Conservation (phyloP, 2,113 vertebrate species). For the Harpagus bidentatus region DNA sequence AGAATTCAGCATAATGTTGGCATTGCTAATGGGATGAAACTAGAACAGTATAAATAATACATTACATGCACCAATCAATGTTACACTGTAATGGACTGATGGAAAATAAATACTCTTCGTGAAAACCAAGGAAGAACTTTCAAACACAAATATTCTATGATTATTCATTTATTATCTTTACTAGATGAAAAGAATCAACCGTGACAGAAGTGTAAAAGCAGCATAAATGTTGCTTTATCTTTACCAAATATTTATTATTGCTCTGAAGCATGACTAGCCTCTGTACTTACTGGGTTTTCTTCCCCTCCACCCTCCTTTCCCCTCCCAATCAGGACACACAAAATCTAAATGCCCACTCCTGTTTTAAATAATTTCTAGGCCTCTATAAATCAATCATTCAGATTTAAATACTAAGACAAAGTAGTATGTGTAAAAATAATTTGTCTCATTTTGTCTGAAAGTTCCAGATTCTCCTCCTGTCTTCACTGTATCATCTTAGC, state of each 20-base stretch:
- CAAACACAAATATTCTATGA: slow-evolving; percentile 51
- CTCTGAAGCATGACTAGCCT: slow-evolving; percentile 22
- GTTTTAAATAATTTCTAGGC: neutral
- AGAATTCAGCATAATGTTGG: slow-evolving; percentile 46
- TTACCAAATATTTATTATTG: slow-evolving; percentile 33
- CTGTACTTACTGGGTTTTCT: neutral
- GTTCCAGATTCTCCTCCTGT: neutral
- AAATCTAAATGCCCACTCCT: neutral
- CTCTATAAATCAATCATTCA: neutral
- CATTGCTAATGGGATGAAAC: slow-evolving; percentile 73
- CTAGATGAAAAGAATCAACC: neutral
- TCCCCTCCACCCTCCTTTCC: neutral
- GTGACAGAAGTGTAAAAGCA: slow-evolving; percentile 26
- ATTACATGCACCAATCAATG: slow-evolving; percentile 67
- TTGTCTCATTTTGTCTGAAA: neutral
- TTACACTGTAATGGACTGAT: slow-evolving; percentile 51
- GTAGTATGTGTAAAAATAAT: neutral
- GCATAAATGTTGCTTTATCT: slow-evolving; percentile 31
- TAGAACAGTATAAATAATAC: slow-evolving; percentile 74
- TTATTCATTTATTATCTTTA: slow-evolving; percentile 50
- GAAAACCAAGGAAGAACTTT: slow-evolving; percentile 62
- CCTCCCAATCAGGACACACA: neutral
- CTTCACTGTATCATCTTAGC: neutral
- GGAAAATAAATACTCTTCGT: slow-evolving; percentile 67
- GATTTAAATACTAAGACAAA: neutral